Evolutionary conservation across 2,888 invertebrate genomes (phyloP).

Genomic region (Epicampocera succincta): DNA sequence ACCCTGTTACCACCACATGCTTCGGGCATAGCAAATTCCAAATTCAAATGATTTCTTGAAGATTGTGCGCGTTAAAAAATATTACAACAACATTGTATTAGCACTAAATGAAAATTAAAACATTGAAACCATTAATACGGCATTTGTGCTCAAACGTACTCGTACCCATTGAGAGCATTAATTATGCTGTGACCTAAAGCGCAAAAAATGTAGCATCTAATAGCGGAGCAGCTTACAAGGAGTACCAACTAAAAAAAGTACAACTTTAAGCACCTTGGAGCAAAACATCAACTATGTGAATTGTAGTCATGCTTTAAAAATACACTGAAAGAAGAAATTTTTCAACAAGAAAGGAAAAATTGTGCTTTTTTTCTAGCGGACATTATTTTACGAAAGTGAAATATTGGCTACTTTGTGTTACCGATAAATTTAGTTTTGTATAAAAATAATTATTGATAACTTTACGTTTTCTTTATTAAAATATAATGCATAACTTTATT

Average conservation of each 20-base stretch:
- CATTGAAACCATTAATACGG: constrained; percentile 54
- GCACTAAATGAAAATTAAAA: constrained; percentile 67
- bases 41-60: constrained; percentile 55
- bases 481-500: too few species aligned
- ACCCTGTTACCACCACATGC: constrained; percentile 57
- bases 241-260: constrained; percentile 1
- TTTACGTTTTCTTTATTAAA: too few species aligned
- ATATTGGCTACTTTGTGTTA: too few species aligned
- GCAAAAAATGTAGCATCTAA: constrained; percentile 40
- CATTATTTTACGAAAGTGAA: too few species aligned
- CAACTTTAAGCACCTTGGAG: neutral
- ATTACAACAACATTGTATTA: constrained; percentile 35
- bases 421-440: too few species aligned
- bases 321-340: too few species aligned
- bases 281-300: too few species aligned
- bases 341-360: too few species aligned
- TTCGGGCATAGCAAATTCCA: constrained; percentile 63
- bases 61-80: constrained; percentile 24
- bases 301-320: too few species aligned
- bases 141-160: constrained; percentile 36
- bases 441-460: too few species aligned
- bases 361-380: too few species aligned
- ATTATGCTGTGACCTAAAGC: constrained; percentile 68
- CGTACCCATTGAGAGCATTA: constrained; percentile 56
- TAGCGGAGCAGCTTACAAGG: neutral